These are phyloP conservation scores for Pseudanteris insignis DNA, from an alignment of 2,888 invertebrate genomes.

Conservation along the genomic window DNA sequence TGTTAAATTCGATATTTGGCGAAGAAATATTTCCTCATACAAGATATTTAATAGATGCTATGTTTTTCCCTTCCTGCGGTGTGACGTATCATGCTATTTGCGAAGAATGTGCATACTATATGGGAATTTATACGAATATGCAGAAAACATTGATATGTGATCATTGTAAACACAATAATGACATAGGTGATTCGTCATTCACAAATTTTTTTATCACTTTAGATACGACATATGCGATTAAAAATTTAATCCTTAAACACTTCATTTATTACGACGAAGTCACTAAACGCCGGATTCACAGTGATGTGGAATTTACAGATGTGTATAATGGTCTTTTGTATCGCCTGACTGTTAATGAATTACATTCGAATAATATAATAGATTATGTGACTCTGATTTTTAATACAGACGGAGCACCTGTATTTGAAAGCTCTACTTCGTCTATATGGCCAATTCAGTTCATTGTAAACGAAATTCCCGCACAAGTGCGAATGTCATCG, in stretches of 20 bases:
- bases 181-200: background rate
- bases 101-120: background rate
- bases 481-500: no score
- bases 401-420: no score
- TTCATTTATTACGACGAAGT: conserved; percentile 2
- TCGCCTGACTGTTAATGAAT: no score
- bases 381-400: no score
- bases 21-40: conserved; percentile 6
- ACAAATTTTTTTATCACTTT: conserved; percentile 5
- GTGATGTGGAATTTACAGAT: background rate
- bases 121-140: background rate
- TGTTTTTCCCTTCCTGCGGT: background rate
- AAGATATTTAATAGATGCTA: conserved; percentile 6
- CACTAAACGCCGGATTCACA: conserved; percentile 1
- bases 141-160: background rate
- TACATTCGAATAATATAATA: no score
- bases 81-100: conserved; percentile 2
- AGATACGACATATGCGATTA: background rate
- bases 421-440: no score
- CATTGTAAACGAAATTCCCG: no score
- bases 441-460: no score
- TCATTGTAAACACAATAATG: background rate
- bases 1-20: conserved; percentile 6
- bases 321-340: conserved; percentile 4
- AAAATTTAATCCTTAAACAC: conserved; percentile 4